Conservation (phyloP, 2,797 vertebrate genomes). For the Onychomys arenicola region DNA sequence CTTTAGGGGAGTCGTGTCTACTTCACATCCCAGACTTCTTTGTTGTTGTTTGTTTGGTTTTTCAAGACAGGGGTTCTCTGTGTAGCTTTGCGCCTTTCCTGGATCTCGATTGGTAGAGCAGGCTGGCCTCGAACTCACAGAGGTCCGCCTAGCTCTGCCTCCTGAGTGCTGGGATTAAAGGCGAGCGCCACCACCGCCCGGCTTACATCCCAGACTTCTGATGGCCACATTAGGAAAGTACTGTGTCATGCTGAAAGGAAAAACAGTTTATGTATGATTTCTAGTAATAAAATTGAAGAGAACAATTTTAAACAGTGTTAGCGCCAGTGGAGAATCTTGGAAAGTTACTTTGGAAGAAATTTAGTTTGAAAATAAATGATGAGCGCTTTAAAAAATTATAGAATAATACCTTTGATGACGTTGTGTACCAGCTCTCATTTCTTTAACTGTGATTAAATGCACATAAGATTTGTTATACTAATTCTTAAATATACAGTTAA, state of each 20-base stretch:
- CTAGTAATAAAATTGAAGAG: slow-evolving; percentile 31
- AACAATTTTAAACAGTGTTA: slow-evolving; percentile 40
- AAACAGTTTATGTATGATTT: slow-evolving; percentile 37
- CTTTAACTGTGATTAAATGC: slow-evolving; percentile 16
- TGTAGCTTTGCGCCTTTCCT: too few species aligned
- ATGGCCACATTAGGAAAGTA: slow-evolving; percentile 23
- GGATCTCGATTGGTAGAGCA: too few species aligned
- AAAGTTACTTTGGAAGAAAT: slow-evolving; percentile 46
- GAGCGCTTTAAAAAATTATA: slow-evolving; percentile 12
- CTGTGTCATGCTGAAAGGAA: background rate
- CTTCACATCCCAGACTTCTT: background rate
- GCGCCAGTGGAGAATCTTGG: slow-evolving; percentile 11
- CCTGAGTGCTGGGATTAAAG: too few species aligned
- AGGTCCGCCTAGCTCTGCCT: too few species aligned
- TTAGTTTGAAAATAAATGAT: slow-evolving; percentile 66
- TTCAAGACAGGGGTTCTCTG: too few species aligned
- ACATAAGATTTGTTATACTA: background rate
- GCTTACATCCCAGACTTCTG: background rate
- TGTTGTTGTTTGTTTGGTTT: too few species aligned
- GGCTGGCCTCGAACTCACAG: too few species aligned
- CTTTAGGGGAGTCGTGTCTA: background rate
- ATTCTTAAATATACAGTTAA: background rate
- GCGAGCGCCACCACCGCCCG: too few species aligned
- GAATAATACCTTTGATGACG: background rate
- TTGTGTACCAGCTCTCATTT: slow-evolving; percentile 16